A percentile compares a stretch with the other conserved stretches of the same genome.
These are phyloP conservation scores for Pyrocephalus nanus DNA, from an alignment of 2,797 vertebrate species.

Conservation along the genomic window DNA sequence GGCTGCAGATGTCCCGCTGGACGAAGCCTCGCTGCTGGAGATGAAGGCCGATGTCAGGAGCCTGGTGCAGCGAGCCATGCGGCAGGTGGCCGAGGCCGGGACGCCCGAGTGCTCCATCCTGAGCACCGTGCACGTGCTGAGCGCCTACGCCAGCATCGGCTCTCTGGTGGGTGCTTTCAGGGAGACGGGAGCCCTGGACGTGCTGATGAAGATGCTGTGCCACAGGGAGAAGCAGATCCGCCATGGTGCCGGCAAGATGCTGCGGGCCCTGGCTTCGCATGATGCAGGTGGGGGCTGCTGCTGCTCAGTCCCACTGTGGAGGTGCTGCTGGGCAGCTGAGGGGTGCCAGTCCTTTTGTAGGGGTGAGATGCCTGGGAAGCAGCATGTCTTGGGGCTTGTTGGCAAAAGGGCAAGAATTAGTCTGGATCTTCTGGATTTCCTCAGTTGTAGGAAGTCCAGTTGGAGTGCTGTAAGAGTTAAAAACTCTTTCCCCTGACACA, in stretches of 20 bases:
- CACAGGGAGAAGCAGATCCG: slow-evolving; percentile 89
- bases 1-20: slow-evolving; percentile 74
- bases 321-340: not conserved
- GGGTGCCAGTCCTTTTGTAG: not conserved
- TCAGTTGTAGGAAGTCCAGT: accelerated
- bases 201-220: slow-evolving; percentile 91
- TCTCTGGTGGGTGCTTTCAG: slow-evolving; percentile 89
- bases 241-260: slow-evolving; percentile 90
- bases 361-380: not conserved
- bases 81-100: slow-evolving; percentile 85
- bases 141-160: slow-evolving; percentile 91
- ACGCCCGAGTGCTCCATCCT: slow-evolving; percentile 83
- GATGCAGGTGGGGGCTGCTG: slow-evolving; percentile 83
- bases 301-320: not conserved
- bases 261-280: slow-evolving; percentile 88
- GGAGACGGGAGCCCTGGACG: slow-evolving; percentile 89
- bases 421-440: not conserved
- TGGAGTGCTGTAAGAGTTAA: not conserved
- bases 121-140: slow-evolving; percentile 91
- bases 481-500: not conserved
- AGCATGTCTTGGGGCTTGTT: accelerated
- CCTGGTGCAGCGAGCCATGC: slow-evolving; percentile 85
- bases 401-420: not conserved
- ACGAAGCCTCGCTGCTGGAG: slow-evolving; percentile 86
- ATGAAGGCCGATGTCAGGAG: slow-evolving; percentile 92